Conservation (phyloP, 2,888 invertebrate genomes). For the Eupithecia inturbata region DNA sequence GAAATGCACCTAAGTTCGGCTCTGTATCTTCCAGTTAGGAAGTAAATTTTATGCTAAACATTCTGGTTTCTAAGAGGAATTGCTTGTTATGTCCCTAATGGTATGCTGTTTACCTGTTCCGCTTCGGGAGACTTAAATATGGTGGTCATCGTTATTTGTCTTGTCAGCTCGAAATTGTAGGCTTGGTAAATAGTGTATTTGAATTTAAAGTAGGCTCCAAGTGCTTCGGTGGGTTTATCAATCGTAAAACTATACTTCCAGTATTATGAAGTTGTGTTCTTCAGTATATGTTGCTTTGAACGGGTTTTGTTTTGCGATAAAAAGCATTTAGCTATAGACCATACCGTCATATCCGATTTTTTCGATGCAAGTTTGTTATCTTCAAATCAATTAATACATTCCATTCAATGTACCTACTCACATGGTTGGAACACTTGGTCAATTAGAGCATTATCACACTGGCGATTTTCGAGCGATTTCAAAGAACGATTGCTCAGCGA, state of each 20-base stretch:
- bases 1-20: neutral
- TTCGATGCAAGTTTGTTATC: no score
- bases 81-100: slow-evolving; percentile 12
- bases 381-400: no score
- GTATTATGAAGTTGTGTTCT: neutral
- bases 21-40: slow-evolving; percentile 14
- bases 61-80: slow-evolving; percentile 21
- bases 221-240: neutral
- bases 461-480: no score
- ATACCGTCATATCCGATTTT: no score
- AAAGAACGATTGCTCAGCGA: no score
- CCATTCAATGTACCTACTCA: no score
- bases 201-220: neutral
- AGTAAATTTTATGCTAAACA: slow-evolving; percentile 22
- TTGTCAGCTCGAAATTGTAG: slow-evolving; percentile 14
- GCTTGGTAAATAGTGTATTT: neutral
- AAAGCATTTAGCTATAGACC: neutral
- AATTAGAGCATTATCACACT: no score
- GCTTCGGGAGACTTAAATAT: slow-evolving; percentile 10
- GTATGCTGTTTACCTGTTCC: slow-evolving; percentile 15
- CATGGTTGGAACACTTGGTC: no score
- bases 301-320: neutral
- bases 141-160: slow-evolving; percentile 14
- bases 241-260: neutral
- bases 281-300: neutral